Percentiles rank a stretch among this genome's conserved stretches.
Evolutionary conservation across 1,140 invertebrate genomes (phyloP).

Genomic region (Brachionus calyciflorus): DNA sequence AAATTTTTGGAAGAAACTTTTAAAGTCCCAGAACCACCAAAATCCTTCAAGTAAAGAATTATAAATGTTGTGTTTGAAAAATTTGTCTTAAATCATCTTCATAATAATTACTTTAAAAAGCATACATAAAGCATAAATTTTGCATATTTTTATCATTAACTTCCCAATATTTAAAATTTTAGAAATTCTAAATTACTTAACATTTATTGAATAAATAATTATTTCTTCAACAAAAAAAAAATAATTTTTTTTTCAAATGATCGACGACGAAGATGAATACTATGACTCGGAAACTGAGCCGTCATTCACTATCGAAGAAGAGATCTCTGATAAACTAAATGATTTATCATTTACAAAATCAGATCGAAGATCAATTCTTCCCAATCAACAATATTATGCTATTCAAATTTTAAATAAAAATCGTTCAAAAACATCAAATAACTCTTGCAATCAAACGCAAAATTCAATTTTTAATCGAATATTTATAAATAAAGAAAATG

Average conservation of each 20-base stretch:
- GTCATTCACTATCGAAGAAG: not conserved
- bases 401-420: constrained; percentile 31
- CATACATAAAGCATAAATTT: no score
- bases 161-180: not conserved
- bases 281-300: constrained; percentile 2
- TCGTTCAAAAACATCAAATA: not conserved
- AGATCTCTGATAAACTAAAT: not conserved
- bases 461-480: not conserved
- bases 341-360: not conserved
- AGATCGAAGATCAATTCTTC: not conserved
- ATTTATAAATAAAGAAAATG: constrained; percentile 28
- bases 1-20: no score
- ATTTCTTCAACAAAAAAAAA: not conserved
- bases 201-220: not conserved
- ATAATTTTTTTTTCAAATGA: not conserved
- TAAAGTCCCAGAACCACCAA: no score
- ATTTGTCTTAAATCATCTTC: no score
- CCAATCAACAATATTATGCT: constrained; percentile 22
- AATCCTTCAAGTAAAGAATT: no score
- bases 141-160: no score
- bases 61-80: no score
- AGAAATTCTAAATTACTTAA: no score
- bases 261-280: not conserved
- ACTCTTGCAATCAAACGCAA: no score
- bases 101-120: no score